A percentile compares a stretch with the other conserved stretches of the same genome.
phyloP scores from a whole-genome alignment of 2,113 vertebrate genomes.

The Anguilla rostrata region DNA sequence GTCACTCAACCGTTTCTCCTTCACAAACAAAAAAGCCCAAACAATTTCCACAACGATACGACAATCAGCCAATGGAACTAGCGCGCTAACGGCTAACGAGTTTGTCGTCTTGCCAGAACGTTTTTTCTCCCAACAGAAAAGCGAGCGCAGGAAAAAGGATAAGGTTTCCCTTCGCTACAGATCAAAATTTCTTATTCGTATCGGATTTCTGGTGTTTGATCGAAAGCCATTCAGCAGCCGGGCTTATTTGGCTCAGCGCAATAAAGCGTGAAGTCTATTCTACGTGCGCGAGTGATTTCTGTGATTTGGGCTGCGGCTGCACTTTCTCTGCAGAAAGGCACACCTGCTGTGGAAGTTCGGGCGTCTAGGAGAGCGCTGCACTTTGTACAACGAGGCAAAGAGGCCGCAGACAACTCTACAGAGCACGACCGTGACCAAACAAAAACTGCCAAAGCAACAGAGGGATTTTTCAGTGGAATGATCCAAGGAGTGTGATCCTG shows the following conservation, averaged over 20 bases:
- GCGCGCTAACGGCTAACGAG: neutral
- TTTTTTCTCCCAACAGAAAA: neutral
- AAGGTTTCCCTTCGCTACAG: neutral
- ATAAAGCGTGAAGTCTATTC: neutral
- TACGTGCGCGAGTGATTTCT: neutral
- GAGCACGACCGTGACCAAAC: too few species aligned
- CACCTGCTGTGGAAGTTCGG: neutral
- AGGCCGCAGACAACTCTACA: neutral
- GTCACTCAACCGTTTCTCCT: too few species aligned
- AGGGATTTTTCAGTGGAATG: too few species aligned
- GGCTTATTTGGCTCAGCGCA: neutral
- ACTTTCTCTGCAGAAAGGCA: neutral
- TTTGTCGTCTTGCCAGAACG: neutral
- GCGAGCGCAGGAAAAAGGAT: neutral
- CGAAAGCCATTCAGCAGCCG: neutral
- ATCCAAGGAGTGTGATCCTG: too few species aligned
- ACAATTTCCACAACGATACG: too few species aligned
- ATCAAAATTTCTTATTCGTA: neutral
- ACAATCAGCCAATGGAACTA: neutral
- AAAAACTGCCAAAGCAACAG: too few species aligned
- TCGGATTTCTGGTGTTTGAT: neutral
- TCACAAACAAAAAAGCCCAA: too few species aligned
- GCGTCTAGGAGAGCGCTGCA: neutral
- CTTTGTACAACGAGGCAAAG: neutral
- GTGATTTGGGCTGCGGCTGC: neutral